phyloP scores from a whole-genome alignment of 2,113 vertebrate genomes.

The Pseudorhombus dupliciocellatus region DNA sequence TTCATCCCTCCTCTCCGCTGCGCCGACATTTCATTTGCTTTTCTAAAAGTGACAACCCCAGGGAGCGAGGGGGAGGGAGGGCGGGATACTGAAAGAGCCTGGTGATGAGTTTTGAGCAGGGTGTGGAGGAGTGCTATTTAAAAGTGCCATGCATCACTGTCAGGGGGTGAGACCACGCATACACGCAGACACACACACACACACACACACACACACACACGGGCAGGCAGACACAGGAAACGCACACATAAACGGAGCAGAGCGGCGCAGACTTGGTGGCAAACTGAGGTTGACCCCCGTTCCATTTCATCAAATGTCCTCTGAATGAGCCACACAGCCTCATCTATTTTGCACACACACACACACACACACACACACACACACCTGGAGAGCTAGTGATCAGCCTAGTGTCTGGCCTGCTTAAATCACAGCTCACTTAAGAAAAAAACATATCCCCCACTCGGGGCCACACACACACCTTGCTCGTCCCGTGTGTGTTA shows the following conservation, averaged over 20 bases:
- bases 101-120: slow-evolving; percentile 81
- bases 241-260: slow-evolving; percentile 42
- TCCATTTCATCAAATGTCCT: slow-evolving; percentile 84
- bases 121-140: slow-evolving; percentile 83
- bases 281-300: slow-evolving; percentile 80
- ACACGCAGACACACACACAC: slow-evolving; percentile 33
- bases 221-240: slow-evolving; percentile 52
- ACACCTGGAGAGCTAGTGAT: slow-evolving; percentile 54
- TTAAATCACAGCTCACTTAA: slow-evolving; percentile 80
- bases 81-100: slow-evolving; percentile 68
- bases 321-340: slow-evolving; percentile 74
- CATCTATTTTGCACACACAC: slow-evolving; percentile 64
- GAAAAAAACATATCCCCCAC: slow-evolving; percentile 65
- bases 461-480: slow-evolving; percentile 29
- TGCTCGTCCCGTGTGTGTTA: slow-evolving; percentile 72
- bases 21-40: slow-evolving; percentile 81
- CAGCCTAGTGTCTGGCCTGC: slow-evolving; percentile 75
- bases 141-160: slow-evolving; percentile 85
- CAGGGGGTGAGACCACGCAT: slow-evolving; percentile 55
- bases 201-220: neutral
- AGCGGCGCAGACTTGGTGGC: slow-evolving; percentile 63
- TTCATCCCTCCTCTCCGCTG: slow-evolving; percentile 59
- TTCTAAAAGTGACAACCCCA: slow-evolving; percentile 80
- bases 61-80: slow-evolving; percentile 58
- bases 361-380: slow-evolving; percentile 35